phyloP scores from a whole-genome alignment of 2,888 invertebrate species.

The Dicycla oo region DNA sequence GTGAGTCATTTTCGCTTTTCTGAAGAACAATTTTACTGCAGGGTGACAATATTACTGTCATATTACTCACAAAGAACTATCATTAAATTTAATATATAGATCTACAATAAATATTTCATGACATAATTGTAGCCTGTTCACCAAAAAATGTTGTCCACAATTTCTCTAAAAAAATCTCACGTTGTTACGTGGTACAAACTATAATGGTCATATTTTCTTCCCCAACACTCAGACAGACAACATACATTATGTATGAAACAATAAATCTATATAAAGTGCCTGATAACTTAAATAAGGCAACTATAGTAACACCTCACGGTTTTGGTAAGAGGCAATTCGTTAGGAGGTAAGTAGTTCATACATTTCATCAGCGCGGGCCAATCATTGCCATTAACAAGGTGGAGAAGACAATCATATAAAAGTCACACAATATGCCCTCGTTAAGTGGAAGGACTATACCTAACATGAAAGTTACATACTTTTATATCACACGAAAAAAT shows the following conservation, averaged over 20 bases:
- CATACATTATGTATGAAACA: slow-evolving; percentile 62
- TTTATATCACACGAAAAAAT: neutral
- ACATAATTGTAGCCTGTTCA: slow-evolving; percentile 6
- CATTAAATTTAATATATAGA: neutral
- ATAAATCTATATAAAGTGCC: slow-evolving; percentile 65
- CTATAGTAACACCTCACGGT: slow-evolving; percentile 38
- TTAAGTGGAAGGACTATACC: neutral
- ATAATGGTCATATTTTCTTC: slow-evolving; percentile 54
- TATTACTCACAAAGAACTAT: neutral
- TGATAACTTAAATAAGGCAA: slow-evolving; percentile 60
- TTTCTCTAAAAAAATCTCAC: slow-evolving; percentile 12
- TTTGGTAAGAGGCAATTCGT: slow-evolving; percentile 46
- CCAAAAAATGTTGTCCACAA: slow-evolving; percentile 12
- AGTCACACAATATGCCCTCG: neutral
- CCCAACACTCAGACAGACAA: slow-evolving; percentile 34
- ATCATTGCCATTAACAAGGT: slow-evolving; percentile 1
- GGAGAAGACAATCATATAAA: neutral
- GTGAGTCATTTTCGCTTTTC: too few species aligned
- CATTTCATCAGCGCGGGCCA: neutral
- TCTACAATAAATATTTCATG: slow-evolving; percentile 21
- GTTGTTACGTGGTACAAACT: slow-evolving; percentile 43
- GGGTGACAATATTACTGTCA: neutral
- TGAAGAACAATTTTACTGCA: neutral
- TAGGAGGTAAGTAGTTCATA: slow-evolving; percentile 4
- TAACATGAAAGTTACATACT: neutral